These are phyloP conservation scores for Mylabris phalerata DNA, from an alignment of 1,140 invertebrate species.

Conservation along the genomic window DNA sequence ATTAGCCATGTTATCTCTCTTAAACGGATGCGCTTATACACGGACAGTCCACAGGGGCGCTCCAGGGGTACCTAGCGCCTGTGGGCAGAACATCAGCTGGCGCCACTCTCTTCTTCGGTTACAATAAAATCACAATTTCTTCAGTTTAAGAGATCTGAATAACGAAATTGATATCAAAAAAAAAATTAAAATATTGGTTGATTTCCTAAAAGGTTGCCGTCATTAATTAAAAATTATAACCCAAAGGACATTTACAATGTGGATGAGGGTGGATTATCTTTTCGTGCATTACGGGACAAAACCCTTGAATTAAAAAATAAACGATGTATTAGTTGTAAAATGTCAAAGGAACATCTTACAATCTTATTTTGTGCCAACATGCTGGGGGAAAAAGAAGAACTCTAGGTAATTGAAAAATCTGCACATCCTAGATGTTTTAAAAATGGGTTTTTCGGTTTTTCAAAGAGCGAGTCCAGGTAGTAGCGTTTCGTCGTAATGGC, in stretches of 20 bases:
- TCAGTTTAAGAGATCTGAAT: too few species aligned
- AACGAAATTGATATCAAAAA: too few species aligned
- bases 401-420: slow-evolving; percentile 19
- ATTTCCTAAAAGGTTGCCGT: slow-evolving; percentile 9
- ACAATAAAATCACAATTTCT: too few species aligned
- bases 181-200: background rate
- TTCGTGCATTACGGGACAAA: slow-evolving; percentile 22
- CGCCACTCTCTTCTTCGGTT: too few species aligned
- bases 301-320: slow-evolving; percentile 19
- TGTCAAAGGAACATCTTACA: slow-evolving; percentile 43
- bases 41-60: too few species aligned
- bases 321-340: slow-evolving; percentile 36
- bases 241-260: slow-evolving; percentile 18
- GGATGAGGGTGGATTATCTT: slow-evolving; percentile 23
- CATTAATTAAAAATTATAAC: slow-evolving; percentile 2
- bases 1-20: too few species aligned
- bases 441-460: background rate
- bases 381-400: slow-evolving; percentile 13
- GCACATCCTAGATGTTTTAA: slow-evolving; percentile 14
- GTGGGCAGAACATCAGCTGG: too few species aligned
- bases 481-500: too few species aligned
- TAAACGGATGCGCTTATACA: too few species aligned
- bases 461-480: too few species aligned
- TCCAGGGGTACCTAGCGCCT: too few species aligned
- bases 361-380: slow-evolving; percentile 41